These are phyloP conservation scores for Mohoua ochrocephala DNA, from an alignment of 2,113 vertebrate genomes.

Conservation along the genomic window DNA sequence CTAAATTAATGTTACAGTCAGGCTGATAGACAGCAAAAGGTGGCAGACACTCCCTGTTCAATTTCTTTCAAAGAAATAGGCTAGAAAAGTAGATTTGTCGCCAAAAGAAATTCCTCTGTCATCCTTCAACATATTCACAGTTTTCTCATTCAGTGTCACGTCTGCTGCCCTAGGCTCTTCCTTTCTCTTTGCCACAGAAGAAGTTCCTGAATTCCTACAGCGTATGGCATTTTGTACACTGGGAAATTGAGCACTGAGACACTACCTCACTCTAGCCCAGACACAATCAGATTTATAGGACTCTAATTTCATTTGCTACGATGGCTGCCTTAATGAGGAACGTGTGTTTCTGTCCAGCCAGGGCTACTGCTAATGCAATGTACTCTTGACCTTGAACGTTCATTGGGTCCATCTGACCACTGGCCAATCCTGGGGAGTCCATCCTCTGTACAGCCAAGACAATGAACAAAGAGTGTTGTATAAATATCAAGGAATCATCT, in stretches of 20 bases:
- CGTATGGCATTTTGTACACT: slow-evolving; percentile 51
- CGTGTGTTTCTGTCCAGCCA: slow-evolving; percentile 64
- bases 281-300: slow-evolving; percentile 68
- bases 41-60: slow-evolving; percentile 33
- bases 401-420: slow-evolving; percentile 48
- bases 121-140: slow-evolving; percentile 67
- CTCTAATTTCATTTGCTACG: slow-evolving; percentile 76
- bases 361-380: slow-evolving; percentile 40
- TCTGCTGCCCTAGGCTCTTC: slow-evolving; percentile 50
- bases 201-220: slow-evolving; percentile 65
- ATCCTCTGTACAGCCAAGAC: background rate
- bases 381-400: slow-evolving; percentile 65
- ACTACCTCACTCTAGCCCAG: slow-evolving; percentile 71
- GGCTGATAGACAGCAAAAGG: slow-evolving; percentile 43
- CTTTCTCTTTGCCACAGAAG: slow-evolving; percentile 64
- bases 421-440: background rate
- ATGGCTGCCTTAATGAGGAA: slow-evolving; percentile 62
- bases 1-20: slow-evolving; percentile 55
- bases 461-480: background rate
- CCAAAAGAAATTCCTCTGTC: slow-evolving; percentile 58
- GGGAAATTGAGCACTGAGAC: slow-evolving; percentile 75
- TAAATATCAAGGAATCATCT: background rate
- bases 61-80: slow-evolving; percentile 44
- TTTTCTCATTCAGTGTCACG: slow-evolving; percentile 33
- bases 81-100: slow-evolving; percentile 29